Evolutionary conservation across 2,113 vertebrate species (phyloP).

Genomic region (Saguinus imperator): DNA sequence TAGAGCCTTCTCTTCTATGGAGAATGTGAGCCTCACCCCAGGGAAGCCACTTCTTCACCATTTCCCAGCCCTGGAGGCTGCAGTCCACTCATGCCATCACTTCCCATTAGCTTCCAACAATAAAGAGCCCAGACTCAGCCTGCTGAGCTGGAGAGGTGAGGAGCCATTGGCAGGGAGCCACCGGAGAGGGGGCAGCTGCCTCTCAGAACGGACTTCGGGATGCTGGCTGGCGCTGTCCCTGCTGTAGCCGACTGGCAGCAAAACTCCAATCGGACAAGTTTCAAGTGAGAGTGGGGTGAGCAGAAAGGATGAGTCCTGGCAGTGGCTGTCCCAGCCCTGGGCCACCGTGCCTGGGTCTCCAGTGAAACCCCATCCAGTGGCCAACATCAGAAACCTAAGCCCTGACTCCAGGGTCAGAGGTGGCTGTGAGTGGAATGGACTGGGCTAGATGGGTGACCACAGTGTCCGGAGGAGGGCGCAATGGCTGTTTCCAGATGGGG

Average conservation of each 20-base stretch:
- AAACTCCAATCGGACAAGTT: not conserved
- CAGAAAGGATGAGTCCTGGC: not conserved
- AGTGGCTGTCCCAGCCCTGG: not conserved
- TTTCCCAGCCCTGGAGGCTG: not conserved
- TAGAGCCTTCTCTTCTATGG: not conserved
- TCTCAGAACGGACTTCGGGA: not conserved
- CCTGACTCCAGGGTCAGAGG: not conserved
- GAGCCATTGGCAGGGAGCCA: not conserved
- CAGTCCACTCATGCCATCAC: not conserved
- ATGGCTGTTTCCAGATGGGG: not conserved
- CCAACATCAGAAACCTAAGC: too few relatives aligned
- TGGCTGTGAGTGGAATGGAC: not conserved
- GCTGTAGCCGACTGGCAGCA: not conserved
- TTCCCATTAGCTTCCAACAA: not conserved
- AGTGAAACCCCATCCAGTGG: rapidly evolving
- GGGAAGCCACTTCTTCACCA: not conserved
- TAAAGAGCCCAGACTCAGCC: not conserved
- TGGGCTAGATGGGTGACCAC: too few relatives aligned
- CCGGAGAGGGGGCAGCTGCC: rapidly evolving
- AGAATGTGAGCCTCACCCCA: not conserved
- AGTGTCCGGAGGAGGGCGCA: not conserved
- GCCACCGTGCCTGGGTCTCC: not conserved
- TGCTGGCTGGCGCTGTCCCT: not conserved
- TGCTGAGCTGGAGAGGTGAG: not conserved
- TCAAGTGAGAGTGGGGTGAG: not conserved